Evolutionary conservation across 2,113 vertebrate genomes (phyloP), one percentile per base, ranked within the genome.

Genomic region (Cheirogaleus medius): DNA sequence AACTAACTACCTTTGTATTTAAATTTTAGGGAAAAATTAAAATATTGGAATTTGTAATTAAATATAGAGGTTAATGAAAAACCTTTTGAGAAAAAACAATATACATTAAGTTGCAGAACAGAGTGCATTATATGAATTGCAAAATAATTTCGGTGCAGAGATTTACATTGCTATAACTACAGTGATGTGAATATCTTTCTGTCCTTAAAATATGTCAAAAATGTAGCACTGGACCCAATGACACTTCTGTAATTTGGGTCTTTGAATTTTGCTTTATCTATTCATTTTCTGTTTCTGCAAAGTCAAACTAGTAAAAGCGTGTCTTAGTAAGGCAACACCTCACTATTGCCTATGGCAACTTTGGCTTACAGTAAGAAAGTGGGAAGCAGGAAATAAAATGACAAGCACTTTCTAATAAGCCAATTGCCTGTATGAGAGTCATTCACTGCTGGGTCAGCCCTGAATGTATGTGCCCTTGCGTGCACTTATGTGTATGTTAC

Each of bases 221-320:
- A 66, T 63, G 44, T 76, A 66, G 23, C 37, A 4, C 20, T 21
- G 37, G 47, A 85, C 8, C 21, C 32, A 68, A 8, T 49, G 29
- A 34, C 5, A n/a, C 88, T 88, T 93, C 39, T 91, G 68, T 96
- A 85, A 63, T 77, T 89, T 77, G 82, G 94, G 69, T 47, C 29
- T 39, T 90, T 94, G 44, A 47, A 44, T 69, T 94, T 94, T 92
- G 49, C 13, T 21, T 18, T 74, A 37, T 60, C 32, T 23, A 0
- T 77, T 91, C 32, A 42, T 47, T 94, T 97, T 69, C 34, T 90
- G 44, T 76, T 86, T 74, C 64, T 93, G 78, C 21, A 39, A 83
- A 97, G 49, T 58, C 68, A 76, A 73, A 71, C 5, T 54, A 15
- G 73, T 32, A 0, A 18, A 87, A 90, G 64, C 44, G 14, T 87